Evolutionary conservation across 2,113 vertebrate species (phyloP).

Genomic region (Litocranius walleri): DNA sequence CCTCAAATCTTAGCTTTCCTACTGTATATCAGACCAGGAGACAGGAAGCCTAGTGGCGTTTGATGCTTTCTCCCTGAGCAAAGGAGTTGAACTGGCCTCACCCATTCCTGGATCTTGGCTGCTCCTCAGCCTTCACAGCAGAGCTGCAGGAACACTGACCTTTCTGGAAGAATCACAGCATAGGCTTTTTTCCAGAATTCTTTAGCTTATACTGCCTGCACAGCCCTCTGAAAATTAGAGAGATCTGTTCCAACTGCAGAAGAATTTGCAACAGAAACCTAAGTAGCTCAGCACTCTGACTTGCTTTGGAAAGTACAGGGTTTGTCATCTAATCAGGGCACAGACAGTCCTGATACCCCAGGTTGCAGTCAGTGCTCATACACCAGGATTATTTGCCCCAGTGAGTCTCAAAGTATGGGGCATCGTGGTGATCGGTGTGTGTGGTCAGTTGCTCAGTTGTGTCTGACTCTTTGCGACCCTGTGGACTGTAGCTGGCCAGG

Average conservation of each 20-base stretch:
- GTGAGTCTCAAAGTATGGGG: neutral
- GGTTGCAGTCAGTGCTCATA: neutral
- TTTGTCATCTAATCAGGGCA: neutral
- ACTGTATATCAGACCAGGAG: neutral
- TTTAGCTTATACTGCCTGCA: neutral
- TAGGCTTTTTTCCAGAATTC: neutral
- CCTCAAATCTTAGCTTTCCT: neutral
- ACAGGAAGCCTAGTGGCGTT: neutral
- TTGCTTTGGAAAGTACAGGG: constrained; percentile 2
- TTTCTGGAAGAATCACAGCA: neutral
- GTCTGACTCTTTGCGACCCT: neutral
- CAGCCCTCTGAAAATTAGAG: neutral
- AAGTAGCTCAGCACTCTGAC: neutral
- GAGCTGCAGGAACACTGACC: neutral
- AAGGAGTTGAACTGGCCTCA: neutral
- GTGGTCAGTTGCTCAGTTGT: neutral
- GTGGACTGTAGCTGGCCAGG: neutral
- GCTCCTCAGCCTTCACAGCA: neutral
- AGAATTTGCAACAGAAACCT: neutral
- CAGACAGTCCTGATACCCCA: neutral
- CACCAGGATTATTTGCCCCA: neutral
- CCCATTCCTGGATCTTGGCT: neutral
- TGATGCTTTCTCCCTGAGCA: neutral
- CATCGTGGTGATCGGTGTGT: neutral
- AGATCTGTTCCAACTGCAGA: neutral